phyloP scores from a whole-genome alignment of 2,797 vertebrate genomes.

The Rhinella marina region DNA sequence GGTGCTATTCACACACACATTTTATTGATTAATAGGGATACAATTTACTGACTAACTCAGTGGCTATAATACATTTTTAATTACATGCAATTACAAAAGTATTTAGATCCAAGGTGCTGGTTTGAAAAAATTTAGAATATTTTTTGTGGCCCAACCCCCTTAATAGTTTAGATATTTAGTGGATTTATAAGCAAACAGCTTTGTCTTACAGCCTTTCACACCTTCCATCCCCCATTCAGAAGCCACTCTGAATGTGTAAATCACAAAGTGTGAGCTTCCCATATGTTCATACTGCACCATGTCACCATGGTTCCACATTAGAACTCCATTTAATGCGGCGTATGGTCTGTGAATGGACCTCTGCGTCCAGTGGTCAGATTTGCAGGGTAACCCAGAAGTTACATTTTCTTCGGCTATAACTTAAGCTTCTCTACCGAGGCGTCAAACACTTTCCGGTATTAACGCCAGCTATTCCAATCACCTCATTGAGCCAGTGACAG shows the following conservation, averaged over 20 bases:
- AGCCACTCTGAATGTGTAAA: not conserved
- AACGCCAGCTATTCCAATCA: conserved; percentile 22
- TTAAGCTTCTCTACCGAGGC: not conserved
- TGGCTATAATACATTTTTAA: too few species aligned
- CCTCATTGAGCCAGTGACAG: conserved; percentile 45
- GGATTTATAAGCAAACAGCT: not conserved
- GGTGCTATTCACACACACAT: too few species aligned
- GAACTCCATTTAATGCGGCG: not conserved
- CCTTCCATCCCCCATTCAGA: not conserved
- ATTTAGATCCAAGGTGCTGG: too few species aligned
- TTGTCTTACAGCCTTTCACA: not conserved
- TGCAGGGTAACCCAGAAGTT: not conserved
- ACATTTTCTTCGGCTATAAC: not conserved
- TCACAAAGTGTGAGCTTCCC: not conserved
- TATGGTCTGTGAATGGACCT: not conserved
- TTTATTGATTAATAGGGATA: too few species aligned
- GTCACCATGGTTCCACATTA: not conserved
- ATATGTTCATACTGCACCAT: not conserved
- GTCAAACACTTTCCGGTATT: not conserved
- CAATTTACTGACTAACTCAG: too few species aligned
- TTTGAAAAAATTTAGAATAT: too few species aligned
- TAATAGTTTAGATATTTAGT: too few species aligned
- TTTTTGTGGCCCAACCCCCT: too few species aligned
- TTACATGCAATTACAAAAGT: too few species aligned
- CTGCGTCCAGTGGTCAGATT: not conserved